Conservation (phyloP, 1,140 invertebrate genomes). For the Drosophila repletoides region DNA sequence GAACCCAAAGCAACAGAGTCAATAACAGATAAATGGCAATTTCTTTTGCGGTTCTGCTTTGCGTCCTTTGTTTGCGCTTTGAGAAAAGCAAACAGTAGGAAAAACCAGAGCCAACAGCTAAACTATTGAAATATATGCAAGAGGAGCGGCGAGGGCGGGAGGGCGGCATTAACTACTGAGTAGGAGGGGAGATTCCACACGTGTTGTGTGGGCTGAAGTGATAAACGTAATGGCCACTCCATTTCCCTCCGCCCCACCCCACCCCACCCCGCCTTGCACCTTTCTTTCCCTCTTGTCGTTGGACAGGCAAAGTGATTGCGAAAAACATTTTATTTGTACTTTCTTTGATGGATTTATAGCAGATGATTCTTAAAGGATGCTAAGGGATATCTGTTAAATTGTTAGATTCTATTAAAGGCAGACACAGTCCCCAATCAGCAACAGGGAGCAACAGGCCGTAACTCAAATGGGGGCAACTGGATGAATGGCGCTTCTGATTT, state of each 20-base stretch:
- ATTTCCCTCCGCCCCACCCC: too few species aligned
- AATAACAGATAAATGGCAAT: constrained; percentile 80
- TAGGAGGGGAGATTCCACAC: too few species aligned
- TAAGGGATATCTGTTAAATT: too few species aligned
- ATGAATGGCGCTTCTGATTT: constrained; percentile 71
- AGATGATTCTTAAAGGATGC: constrained; percentile 14
- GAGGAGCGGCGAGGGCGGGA: too few species aligned
- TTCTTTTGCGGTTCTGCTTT: constrained; percentile 56
- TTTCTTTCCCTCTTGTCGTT: constrained; percentile 20
- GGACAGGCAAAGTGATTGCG: constrained; percentile 65
- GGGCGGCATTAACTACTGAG: too few species aligned
- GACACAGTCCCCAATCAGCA: not conserved
- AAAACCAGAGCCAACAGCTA: constrained; percentile 43
- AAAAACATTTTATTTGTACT: constrained; percentile 17
- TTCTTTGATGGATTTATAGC: constrained; percentile 42
- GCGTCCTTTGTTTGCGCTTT: constrained; percentile 65
- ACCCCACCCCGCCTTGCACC: constrained; percentile 34
- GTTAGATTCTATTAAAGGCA: constrained; percentile 14
- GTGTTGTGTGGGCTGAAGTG: constrained; percentile 38
- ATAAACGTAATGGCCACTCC: constrained; percentile 65
- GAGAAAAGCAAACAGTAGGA: constrained; percentile 62
- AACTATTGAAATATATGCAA: constrained; percentile 81
- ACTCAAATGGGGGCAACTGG: constrained; percentile 7
- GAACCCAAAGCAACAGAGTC: constrained; percentile 47
- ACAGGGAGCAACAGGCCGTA: not conserved